Evolutionary conservation across 2,113 vertebrate species (phyloP), one percentile per base, ranked within the genome.

Genomic region (Sinocyclocheilus maitianheensis): DNA sequence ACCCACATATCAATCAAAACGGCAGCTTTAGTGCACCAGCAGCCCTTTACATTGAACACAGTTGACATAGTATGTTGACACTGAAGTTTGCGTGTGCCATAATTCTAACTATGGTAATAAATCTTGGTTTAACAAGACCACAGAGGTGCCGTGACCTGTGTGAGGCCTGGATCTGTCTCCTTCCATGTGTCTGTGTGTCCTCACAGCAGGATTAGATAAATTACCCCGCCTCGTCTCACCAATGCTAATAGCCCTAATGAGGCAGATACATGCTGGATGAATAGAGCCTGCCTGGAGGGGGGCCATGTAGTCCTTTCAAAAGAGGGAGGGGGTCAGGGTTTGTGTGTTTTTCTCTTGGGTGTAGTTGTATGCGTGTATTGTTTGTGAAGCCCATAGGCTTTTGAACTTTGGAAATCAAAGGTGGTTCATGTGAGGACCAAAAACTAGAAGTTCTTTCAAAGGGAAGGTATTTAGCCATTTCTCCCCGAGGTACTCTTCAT

Each of bases 181-280:
- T 78, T 71, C 81, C 51, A 65, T 80, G 69, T 40, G 81, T 84
- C 48, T 80, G 58, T 40, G 37, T 78, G 81, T 78, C 77, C 53
- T 90, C 89, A 84, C 87, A 84, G 87, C 82, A 86, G 84, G 87
- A 74, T 84, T 86, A 88, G 62, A 90, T 88, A 84, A 88, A 90
- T 83, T 78, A 76, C 88, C 72, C 84, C 87, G 78, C 87, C 87
- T 72, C 43, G 46, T 85, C 86, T 86, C 75, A 84, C 79, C 86
- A 81, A 89, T 89, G 88, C 81, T 89, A 89, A 89, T 89, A 86
- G 82, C 85, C 48, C 81, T 86, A 89, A 89, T 89, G 88, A 89
- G 53, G 37, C 77, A 72, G 85, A 87, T 72, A 87, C 85, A 89
- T 37, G 62, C 81, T 18, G 18, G 1, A 71, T 89, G 77, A 89